Conservation (phyloP, 92 coral and sea anemone species). For the Umimayanthus chanpuru region DNA sequence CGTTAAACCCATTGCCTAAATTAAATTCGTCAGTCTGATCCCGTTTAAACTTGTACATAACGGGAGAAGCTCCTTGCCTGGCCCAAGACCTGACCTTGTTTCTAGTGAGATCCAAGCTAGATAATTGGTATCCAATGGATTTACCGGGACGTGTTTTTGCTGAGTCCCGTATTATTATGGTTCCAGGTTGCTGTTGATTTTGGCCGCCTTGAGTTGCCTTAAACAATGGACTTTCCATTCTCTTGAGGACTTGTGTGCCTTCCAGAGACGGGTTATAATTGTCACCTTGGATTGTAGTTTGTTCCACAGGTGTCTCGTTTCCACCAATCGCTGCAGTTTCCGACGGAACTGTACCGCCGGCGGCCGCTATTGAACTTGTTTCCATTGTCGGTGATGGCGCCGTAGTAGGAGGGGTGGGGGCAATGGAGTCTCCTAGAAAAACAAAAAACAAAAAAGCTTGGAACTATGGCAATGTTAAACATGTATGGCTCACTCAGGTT, state of each 20-base stretch:
- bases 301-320: background rate
- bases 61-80: background rate
- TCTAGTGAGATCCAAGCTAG: background rate
- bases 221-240: background rate
- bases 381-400: too few relatives aligned
- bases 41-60: background rate
- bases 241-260: background rate
- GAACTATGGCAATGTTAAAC: too few relatives aligned
- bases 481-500: too few relatives aligned
- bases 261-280: background rate
- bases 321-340: background rate
- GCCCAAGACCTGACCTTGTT: background rate
- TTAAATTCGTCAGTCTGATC: background rate
- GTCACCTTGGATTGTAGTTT: background rate
- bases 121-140: background rate
- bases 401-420: background rate
- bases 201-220: background rate
- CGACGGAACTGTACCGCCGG: background rate
- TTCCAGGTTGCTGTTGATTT: background rate
- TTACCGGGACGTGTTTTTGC: background rate
- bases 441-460: too few relatives aligned
- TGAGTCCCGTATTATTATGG: background rate
- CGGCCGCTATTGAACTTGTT: background rate
- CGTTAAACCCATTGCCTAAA: background rate
- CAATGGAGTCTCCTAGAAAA: background rate